Evolutionary conservation across 2,797 vertebrate species (phyloP).

Genomic region (Serranus cabrilla): DNA sequence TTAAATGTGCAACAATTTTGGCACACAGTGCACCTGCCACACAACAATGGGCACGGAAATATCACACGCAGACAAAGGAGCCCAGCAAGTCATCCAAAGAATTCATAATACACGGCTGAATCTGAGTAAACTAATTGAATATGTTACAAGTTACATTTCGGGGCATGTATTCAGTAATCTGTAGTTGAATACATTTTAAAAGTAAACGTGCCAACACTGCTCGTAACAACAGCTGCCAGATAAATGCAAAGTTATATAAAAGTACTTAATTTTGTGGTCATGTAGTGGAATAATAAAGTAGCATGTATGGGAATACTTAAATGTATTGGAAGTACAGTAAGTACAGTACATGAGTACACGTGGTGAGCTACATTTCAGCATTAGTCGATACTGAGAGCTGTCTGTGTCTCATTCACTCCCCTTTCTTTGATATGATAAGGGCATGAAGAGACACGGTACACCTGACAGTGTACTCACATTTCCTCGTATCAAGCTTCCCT

Average conservation of each 20-base stretch:
- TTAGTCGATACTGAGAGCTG: conserved; percentile 10
- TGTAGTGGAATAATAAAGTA: neutral
- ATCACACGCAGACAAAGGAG: no score
- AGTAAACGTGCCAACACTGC: no score
- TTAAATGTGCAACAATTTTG: no score
- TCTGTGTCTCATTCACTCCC: conserved; percentile 11
- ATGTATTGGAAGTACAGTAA: neutral
- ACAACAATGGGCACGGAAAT: no score
- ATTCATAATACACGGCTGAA: no score
- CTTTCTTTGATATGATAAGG: conserved; percentile 44
- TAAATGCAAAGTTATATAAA: neutral
- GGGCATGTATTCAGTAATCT: no score
- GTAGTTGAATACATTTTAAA: no score
- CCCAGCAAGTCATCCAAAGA: no score
- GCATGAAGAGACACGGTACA: conserved; percentile 69
- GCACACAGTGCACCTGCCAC: no score
- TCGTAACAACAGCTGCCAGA: neutral
- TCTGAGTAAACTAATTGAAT: no score
- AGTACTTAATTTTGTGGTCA: no score
- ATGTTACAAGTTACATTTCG: no score
- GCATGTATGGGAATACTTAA: neutral
- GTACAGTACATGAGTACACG: neutral
- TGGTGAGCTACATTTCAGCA: neutral
- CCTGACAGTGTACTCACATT: conserved; percentile 44
- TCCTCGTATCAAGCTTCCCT: conserved; percentile 25